Evolutionary conservation across 1,140 invertebrate species (phyloP).

Genomic region (Fopius arisanus): DNA sequence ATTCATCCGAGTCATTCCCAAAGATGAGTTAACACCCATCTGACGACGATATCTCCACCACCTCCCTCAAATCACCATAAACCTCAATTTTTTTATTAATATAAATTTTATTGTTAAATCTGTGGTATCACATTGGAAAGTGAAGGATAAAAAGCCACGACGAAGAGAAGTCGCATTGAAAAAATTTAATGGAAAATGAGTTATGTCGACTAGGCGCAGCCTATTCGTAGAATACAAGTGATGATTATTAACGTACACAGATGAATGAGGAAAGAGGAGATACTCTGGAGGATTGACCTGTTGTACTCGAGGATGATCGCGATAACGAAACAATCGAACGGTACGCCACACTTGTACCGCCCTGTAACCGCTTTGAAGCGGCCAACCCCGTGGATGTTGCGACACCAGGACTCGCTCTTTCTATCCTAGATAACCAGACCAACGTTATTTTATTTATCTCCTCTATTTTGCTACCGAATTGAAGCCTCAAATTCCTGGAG

Average conservation of each 20-base stretch:
- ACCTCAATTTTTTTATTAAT: not conserved
- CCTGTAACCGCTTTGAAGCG: constrained; percentile 35
- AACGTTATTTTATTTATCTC: not conserved
- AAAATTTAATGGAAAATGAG: constrained; percentile 25
- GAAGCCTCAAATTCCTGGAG: not conserved
- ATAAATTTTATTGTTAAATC: not conserved
- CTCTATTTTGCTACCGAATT: not conserved
- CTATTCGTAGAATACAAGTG: constrained; percentile 21
- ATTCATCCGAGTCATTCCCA: constrained; percentile 14
- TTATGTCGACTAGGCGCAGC: constrained; percentile 28
- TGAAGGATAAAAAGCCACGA: constrained; percentile 32
- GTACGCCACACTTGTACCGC: constrained; percentile 51
- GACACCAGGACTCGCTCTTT: not conserved
- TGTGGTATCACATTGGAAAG: constrained; percentile 23
- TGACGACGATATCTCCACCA: not conserved
- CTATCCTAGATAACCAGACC: constrained; percentile 1
- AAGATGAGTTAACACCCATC: constrained; percentile 8
- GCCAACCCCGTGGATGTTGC: constrained; percentile 5
- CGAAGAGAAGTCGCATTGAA: constrained; percentile 20
- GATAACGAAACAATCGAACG: constrained; percentile 60
- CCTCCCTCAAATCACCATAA: not conserved
- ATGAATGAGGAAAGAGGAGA: constrained; percentile 9
- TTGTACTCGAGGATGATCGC: constrained; percentile 48
- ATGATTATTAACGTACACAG: constrained; percentile 21
- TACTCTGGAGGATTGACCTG: constrained; percentile 28